phyloP scores from a whole-genome alignment of 2,888 invertebrate genomes.

The Miltochrista miniata region DNA sequence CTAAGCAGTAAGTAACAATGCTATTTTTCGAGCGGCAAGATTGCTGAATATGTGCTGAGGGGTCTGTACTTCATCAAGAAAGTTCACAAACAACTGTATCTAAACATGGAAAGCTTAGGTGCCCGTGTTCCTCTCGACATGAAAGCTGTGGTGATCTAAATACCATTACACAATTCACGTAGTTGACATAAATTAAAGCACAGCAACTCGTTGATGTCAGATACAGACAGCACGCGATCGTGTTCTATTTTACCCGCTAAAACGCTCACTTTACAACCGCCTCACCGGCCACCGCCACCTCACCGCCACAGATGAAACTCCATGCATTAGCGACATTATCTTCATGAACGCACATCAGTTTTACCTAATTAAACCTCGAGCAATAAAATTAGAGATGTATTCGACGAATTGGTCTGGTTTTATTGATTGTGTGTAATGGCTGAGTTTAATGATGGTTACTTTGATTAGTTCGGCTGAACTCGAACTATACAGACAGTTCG shows the following conservation, averaged over 20 bases:
- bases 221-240: background rate
- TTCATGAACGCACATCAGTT: slow-evolving; percentile 2
- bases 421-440: slow-evolving; percentile 8
- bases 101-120: too few relatives aligned
- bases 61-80: too few relatives aligned
- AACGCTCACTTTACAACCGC: slow-evolving; percentile 1
- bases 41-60: too few relatives aligned
- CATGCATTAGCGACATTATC: slow-evolving; percentile 5
- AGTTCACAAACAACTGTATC: too few relatives aligned
- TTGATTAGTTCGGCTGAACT: too few relatives aligned
- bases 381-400: slow-evolving; percentile 9
- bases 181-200: background rate
- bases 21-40: too few relatives aligned
- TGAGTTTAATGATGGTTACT: background rate
- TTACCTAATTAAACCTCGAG: slow-evolving; percentile 1
- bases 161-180: too few relatives aligned
- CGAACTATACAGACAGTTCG: too few relatives aligned
- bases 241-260: background rate
- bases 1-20: too few relatives aligned
- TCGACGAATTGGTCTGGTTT: background rate
- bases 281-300: too few relatives aligned
- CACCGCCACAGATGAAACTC: slow-evolving; percentile 7
- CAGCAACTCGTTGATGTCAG: background rate
- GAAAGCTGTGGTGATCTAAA: too few relatives aligned
- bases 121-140: too few relatives aligned